A percentile compares a stretch with the other conserved stretches of the same genome.
These are phyloP conservation scores for Pampusana beccarii DNA, from an alignment of 2,113 vertebrate genomes.

Conservation along the genomic window DNA sequence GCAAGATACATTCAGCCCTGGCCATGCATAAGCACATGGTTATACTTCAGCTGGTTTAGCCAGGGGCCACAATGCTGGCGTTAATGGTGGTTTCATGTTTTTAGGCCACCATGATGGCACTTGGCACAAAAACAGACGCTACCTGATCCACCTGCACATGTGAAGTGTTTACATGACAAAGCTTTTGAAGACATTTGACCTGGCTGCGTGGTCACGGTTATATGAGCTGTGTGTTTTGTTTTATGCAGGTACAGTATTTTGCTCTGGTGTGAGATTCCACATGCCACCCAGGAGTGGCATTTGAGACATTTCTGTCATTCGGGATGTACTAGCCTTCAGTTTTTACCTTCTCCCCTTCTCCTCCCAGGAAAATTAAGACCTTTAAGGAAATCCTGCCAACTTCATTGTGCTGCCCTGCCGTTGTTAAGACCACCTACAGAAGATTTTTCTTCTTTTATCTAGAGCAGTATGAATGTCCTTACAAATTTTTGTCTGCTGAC, in stretches of 20 bases:
- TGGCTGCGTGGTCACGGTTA: neutral
- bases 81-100: neutral
- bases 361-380: neutral
- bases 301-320: neutral
- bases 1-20: neutral
- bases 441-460: neutral
- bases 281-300: neutral
- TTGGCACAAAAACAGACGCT: neutral
- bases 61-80: neutral
- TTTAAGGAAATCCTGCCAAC: neutral
- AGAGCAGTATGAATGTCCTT: neutral
- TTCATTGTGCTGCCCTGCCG: neutral
- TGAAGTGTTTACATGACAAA: neutral
- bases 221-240: neutral
- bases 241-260: neutral
- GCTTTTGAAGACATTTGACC: neutral
- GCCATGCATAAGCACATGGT: rapidly evolving
- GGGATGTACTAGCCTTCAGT: neutral
- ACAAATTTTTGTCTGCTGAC: neutral
- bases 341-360: neutral
- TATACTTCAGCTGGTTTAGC: neutral
- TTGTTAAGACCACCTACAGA: neutral
- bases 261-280: neutral
- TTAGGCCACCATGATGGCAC: neutral
- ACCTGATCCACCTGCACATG: neutral